Conservation (phyloP, 2,113 vertebrate genomes). For the Carettochelys insculpta region DNA sequence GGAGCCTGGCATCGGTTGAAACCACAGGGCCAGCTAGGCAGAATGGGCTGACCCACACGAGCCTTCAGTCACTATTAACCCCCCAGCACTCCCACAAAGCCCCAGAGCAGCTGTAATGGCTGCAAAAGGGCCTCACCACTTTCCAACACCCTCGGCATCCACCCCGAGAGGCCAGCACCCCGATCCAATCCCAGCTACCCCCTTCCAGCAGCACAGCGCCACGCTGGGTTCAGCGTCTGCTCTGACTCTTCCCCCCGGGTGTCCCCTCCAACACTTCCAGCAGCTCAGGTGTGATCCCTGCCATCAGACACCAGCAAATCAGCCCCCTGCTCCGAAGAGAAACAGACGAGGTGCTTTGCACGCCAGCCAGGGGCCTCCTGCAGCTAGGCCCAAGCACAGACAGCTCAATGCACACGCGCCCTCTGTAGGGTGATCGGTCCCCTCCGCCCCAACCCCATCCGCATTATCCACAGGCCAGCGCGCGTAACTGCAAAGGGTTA, state of each 20-base stretch:
- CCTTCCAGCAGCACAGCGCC: not conserved
- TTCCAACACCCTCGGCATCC: not conserved
- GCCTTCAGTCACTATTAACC: not conserved
- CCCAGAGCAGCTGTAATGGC: too few species aligned
- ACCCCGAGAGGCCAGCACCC: not conserved
- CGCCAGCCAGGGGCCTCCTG: not conserved
- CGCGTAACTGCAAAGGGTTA: too few species aligned
- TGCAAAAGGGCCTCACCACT: not conserved
- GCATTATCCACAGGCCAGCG: too few species aligned
- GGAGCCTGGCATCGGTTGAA: not conserved
- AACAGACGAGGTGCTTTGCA: not conserved
- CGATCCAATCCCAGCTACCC: too few species aligned
- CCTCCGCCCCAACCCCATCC: too few species aligned
- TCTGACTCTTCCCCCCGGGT: too few species aligned
- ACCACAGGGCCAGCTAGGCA: not conserved
- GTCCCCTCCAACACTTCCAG: not conserved
- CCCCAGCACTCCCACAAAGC: not conserved
- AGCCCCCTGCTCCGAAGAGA: not conserved
- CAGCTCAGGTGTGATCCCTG: not conserved
- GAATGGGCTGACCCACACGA: not conserved
- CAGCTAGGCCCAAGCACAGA: not conserved
- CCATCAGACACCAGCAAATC: too few species aligned
- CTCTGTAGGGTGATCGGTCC: fast-evolving
- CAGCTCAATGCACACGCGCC: not conserved
- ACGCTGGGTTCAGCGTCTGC: too few species aligned